Evolutionary conservation across 2,113 vertebrate genomes (phyloP), one percentile per base, ranked within the genome.

Genomic region (Tragulus kanchil): DNA sequence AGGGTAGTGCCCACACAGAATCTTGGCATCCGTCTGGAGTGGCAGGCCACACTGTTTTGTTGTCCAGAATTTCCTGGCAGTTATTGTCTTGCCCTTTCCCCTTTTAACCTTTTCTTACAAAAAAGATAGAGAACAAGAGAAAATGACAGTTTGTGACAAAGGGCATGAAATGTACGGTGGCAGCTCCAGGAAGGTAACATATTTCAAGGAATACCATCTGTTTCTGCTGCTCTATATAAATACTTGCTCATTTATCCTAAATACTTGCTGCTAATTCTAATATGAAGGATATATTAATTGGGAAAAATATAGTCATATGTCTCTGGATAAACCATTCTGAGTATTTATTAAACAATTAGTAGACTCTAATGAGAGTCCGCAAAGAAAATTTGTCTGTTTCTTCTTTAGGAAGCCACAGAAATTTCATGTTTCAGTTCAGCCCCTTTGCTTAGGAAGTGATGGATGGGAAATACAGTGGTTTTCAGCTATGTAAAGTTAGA

Each of bases 241-340:
- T 93, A 84, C 36, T 65, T 89, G 16, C 59, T 95, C 48, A 82
- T 54, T 69, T 14, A 84, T 92, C 31, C 36, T 87, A 77, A 92
- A 45, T 95, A 56, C 25, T 86, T 94, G 75, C 21, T 95, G 52
- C 64, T 25, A 78, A 31, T 92, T 92, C 26, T 94, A 26, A 77
- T 84, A 71, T 97, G 78, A 96, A 96, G 78, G 90, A 42, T 95
- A 52, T 48, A 2, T 89, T 78, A 54, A 93, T 93, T 93, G 90
- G 90, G 3, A 88, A 59, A 84, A 95, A 58, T 90, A 5, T 96
- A 94, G 64, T 90, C 75, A 78, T 16, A 58, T 93, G 23, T 77
- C 21, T 92, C n/a, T 89, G 36, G 61, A 86, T 89, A 84, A 54
- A 52, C 50, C 50, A 9, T 97, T 90, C 48, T 89, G 59, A 69